Evolutionary conservation across 2,888 invertebrate genomes (phyloP), one percentile per base, ranked within the genome.

Genomic region (Malthinus flaveolus): DNA sequence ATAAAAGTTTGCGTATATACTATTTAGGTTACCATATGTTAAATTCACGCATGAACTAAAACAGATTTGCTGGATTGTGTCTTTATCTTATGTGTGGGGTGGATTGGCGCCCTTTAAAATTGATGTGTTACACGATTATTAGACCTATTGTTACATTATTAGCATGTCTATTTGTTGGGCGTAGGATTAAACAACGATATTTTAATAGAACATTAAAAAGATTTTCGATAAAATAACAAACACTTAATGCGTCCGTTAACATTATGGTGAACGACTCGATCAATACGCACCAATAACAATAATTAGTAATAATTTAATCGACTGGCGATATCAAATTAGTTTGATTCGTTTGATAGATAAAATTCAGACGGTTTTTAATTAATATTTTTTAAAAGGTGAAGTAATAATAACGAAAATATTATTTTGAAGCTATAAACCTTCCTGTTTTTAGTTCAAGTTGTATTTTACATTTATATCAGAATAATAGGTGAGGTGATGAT

Each of bases 41-140:
- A 32, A 49, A 57, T 63, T 63, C 65, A 63, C 63, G 65, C 62
- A 61, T 53, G 56, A 56, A 59, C 61, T 63, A 61, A 56, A 63
- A 51, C 67, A 66, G 67, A 67, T 67, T 67, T 67, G 64, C 61
- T 56, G 56, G 67, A 67, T 67, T 66, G 67, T 67, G 62, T 67
- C 67, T 67, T 63, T 65, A 66, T 67, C 66, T 66, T 67, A 51
- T 52, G 32, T 49, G 47, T 55, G 59, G 65, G 65, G 62, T 58
- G 57, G 55, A 61, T 61, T 62, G 61, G 57, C 66, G 55, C 65
- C 68, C 50, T 63, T 59, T 60, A 62, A 59, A 61, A 61, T 64
- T 56, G 62, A 62, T 64, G 65, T 66, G 66, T 68, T 65, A 64
- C 64, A 57, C 64, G 62, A 63, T 66, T 68, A 68, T 64, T 67